Evolutionary conservation across 2,888 invertebrate species (phyloP).

Genomic region (Ophion slaviceki): DNA sequence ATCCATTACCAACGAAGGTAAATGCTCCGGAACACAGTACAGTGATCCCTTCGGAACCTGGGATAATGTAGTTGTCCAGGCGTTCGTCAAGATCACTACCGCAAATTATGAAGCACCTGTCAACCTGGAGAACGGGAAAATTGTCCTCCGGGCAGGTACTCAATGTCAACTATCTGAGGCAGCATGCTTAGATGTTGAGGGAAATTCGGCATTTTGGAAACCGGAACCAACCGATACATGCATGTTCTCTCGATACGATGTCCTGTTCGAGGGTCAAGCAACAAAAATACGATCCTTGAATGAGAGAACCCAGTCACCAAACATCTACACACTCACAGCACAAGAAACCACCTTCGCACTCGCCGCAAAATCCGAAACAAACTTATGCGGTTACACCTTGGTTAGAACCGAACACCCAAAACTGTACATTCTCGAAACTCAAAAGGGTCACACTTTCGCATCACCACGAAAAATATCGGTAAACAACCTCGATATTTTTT

Average conservation of each 20-base stretch:
- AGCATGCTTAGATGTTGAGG: slow-evolving; percentile 34
- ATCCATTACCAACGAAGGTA: slow-evolving; percentile 20
- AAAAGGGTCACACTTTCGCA: no score
- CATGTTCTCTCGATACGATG: slow-evolving; percentile 43
- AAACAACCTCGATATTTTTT: no score
- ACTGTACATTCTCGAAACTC: no score
- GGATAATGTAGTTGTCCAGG: slow-evolving; percentile 59
- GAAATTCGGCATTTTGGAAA: slow-evolving; percentile 47
- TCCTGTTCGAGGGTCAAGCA: slow-evolving; percentile 29
- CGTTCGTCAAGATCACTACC: slow-evolving; percentile 10
- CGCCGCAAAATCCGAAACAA: no score
- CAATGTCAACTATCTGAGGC: slow-evolving; percentile 9
- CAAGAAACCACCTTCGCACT: no score
- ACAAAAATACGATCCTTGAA: background rate
- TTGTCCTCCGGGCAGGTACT: slow-evolving; percentile 25
- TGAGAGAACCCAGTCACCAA: background rate
- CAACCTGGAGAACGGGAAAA: background rate
- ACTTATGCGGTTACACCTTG: no score
- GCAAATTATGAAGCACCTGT: slow-evolving; percentile 30
- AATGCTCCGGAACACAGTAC: slow-evolving; percentile 62
- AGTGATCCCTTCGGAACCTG: slow-evolving; percentile 65
- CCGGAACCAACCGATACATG: slow-evolving; percentile 43
- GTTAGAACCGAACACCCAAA: no score
- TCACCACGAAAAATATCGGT: no score
- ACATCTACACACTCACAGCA: no score